Evolutionary conservation across 2,113 vertebrate species (phyloP).

Genomic region (Poeciliopsis prolifica): DNA sequence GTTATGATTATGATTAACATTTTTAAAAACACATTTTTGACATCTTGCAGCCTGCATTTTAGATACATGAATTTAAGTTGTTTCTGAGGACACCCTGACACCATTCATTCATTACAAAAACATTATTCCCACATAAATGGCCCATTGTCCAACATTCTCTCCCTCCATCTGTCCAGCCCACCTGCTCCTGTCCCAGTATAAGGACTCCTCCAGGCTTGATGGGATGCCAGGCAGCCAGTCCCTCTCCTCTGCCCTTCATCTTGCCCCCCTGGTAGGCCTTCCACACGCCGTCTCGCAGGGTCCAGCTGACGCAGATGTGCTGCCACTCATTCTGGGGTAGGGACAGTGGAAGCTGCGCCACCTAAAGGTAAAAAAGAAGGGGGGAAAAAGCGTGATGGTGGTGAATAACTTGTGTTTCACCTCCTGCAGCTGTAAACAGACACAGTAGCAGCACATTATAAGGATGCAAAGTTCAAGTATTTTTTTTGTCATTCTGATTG

Average conservation of each 20-base stretch:
- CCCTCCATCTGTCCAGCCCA: slow-evolving; percentile 50
- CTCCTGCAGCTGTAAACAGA: background rate
- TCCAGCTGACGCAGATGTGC: slow-evolving; percentile 94
- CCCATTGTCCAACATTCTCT: background rate
- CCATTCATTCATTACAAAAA: background rate
- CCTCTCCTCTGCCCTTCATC: slow-evolving; percentile 86
- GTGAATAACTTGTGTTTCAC: background rate
- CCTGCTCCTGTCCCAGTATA: slow-evolving; percentile 97
- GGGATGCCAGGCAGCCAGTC: slow-evolving; percentile 94
- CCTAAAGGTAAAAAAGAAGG: slow-evolving; percentile 71
- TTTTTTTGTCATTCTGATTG: too few relatives aligned
- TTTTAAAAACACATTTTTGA: too few relatives aligned
- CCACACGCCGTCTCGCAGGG: slow-evolving; percentile 94
- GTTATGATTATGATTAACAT: too few relatives aligned
- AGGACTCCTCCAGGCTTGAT: slow-evolving; percentile 92
- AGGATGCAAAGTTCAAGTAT: too few relatives aligned
- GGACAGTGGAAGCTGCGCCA: slow-evolving; percentile 89
- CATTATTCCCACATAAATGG: background rate
- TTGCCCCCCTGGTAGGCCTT: slow-evolving; percentile 87
- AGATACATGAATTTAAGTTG: too few relatives aligned
- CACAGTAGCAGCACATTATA: too few relatives aligned
- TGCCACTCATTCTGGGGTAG: slow-evolving; percentile 91
- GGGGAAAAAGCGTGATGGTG: background rate
- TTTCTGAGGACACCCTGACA: too few relatives aligned
- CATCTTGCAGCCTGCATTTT: too few relatives aligned